These are phyloP conservation scores for Murina feae DNA, from an alignment of 2,113 vertebrate species.

Conservation along the genomic window DNA sequence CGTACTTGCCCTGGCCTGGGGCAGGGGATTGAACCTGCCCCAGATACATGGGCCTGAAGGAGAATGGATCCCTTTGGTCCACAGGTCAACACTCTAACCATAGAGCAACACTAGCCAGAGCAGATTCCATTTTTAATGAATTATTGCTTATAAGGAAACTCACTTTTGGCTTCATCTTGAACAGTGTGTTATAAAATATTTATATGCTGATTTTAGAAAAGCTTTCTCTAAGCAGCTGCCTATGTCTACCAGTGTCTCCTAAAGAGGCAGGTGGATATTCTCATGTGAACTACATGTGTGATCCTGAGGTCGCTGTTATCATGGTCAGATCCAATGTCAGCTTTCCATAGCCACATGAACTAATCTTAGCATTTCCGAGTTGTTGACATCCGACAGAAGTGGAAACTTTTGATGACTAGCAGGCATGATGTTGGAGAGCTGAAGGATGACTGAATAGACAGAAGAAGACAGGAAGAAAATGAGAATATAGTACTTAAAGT, in stretches of 20 bases:
- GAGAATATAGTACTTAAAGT: background rate
- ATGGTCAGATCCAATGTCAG: background rate
- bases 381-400: background rate
- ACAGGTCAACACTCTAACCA: no score
- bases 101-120: no score
- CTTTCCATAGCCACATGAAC: background rate
- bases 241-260: background rate
- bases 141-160: background rate
- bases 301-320: background rate
- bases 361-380: background rate
- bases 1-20: no score
- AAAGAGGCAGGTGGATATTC: background rate
- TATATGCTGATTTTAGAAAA: background rate
- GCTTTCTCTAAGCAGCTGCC: background rate
- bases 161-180: background rate
- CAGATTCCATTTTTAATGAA: background rate
- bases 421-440: background rate
- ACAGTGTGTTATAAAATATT: background rate
- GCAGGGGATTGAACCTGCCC: no score
- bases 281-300: background rate
- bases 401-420: background rate
- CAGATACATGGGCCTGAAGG: no score
- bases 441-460: background rate
- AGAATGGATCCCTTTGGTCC: no score
- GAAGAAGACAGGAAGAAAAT: background rate